Percentiles rank a stretch among this genome's conserved stretches.
Conservation (phyloP, 2,113 vertebrate species). For the Nannospalax galili region DNA sequence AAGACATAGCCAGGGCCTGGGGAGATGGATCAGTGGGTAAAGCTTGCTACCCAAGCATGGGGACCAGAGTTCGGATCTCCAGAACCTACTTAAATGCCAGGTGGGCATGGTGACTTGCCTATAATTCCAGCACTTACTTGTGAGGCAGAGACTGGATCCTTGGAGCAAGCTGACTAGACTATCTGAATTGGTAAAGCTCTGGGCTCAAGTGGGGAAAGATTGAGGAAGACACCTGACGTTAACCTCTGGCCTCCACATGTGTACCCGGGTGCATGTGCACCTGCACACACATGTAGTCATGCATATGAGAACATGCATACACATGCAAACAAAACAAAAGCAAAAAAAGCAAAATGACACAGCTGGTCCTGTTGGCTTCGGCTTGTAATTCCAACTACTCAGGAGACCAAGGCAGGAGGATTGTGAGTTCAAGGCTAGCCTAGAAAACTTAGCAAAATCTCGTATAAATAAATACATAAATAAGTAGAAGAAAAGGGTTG, state of each 20-base stretch:
- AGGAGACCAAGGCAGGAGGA: background rate
- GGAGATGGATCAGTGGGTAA: background rate
- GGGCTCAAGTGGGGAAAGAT: background rate
- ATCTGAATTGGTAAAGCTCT: background rate
- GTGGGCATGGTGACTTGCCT: background rate
- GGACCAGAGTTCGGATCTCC: background rate
- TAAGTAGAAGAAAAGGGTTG: no score
- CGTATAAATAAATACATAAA: background rate
- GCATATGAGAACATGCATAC: no score
- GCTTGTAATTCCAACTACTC: background rate
- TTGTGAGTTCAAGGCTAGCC: background rate
- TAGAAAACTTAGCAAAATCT: background rate
- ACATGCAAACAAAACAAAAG: no score
- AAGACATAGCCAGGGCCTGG: background rate
- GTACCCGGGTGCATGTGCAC: background rate
- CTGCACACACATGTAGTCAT: no score
- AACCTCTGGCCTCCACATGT: background rate
- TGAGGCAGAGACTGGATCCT: background rate
- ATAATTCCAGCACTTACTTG: background rate
- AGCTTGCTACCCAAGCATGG: background rate
- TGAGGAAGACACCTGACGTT: no score
- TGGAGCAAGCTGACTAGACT: background rate
- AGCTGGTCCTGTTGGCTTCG: background rate
- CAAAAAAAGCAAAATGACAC: no score
- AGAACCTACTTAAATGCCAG: background rate